A percentile compares a stretch with the other conserved stretches of the same genome.
Conservation (phyloP, 2,113 vertebrate species). For the human region DNA sequence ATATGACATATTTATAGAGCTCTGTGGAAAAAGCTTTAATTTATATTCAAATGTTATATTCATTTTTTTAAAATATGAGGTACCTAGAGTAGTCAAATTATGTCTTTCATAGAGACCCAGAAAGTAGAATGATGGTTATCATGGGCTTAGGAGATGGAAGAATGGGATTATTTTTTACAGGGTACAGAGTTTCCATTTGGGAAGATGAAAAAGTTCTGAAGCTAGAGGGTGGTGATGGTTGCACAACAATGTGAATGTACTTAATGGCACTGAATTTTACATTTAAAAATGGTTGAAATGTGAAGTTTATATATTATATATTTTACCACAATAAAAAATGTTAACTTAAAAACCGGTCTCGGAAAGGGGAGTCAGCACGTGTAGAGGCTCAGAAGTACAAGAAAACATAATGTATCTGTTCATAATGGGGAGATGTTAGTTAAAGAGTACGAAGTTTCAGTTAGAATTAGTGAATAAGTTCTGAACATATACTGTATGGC, state of each 20-base stretch:
- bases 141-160: background rate
- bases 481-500: too few species aligned
- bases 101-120: background rate
- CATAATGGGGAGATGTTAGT: too few species aligned
- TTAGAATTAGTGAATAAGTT: too few species aligned
- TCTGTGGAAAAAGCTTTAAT: background rate
- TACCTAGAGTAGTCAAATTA: background rate
- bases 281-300: background rate
- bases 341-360: background rate
- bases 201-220: background rate
- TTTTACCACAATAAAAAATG: conserved; percentile 10
- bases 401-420: background rate
- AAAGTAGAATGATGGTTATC: background rate
- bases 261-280: background rate
- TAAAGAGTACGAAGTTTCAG: too few species aligned
- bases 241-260: background rate
- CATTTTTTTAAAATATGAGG: background rate
- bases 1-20: background rate
- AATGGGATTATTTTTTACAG: background rate
- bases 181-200: background rate
- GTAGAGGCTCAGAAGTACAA: background rate
- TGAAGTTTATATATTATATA: background rate
- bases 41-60: background rate
- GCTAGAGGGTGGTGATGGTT: background rate
- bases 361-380: background rate